Evolutionary conservation across 2,888 invertebrate genomes (phyloP), one percentile per base, ranked within the genome.

Genomic region (Heteropelma amictum): DNA sequence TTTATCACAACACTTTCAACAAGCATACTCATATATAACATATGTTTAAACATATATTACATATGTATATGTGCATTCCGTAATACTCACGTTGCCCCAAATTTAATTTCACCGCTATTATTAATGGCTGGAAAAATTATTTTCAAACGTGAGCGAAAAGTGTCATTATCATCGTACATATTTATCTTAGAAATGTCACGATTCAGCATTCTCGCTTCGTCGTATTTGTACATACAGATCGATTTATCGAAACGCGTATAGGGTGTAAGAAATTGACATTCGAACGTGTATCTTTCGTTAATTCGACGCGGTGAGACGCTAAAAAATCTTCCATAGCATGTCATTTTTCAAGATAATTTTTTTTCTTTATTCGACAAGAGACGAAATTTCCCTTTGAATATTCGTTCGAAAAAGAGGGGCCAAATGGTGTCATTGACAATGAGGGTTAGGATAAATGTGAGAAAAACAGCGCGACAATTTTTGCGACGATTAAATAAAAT

Each of bases 61-160:
- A 45, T 67, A 54, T 26, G 61, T 49, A 58, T 65, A 51, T 72
- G 56, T 58, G 64, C 74, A 65, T 75, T 58, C 12, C 12, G 28
- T 65, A 47, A 77, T 81, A 82, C 80, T 82, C 79, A 82, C 81
- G 79, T 80, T 76, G 68, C 75, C 61, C 77, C 79, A 70, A 79
- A 77, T 76, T 77, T 78, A 78, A 80, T 79, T 78, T 79, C 76
- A 77, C 77, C 76, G 72, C 76, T 74, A 77, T 80, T 79, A 82
- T 80, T 81, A 80, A 73, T 77, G 67, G 81, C 79, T 81, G 79
- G 71, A 80, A 80, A 80, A 80, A 78, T 79, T 79, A 70, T 78
- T 77, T 54, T 68, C 67, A 71, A 75, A 56, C 53, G 72, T 79
- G 74, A 76, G 72, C 69, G 76, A 69, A 45, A 51, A 47, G 40